phyloP scores from a whole-genome alignment of 2,113 vertebrate species.

The Amazona vittata region DNA sequence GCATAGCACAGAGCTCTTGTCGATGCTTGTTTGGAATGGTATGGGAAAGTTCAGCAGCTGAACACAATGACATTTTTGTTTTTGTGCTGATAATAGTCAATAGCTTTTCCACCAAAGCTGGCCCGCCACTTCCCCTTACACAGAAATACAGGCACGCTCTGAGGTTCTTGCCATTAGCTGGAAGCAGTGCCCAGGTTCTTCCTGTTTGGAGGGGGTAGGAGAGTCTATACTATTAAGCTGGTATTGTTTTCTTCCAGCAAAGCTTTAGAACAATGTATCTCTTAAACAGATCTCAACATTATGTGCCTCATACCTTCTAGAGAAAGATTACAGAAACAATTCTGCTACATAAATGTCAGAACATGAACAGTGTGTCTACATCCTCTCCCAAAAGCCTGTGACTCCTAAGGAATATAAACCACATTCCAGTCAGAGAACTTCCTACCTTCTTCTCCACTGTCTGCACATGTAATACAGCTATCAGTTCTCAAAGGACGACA shows the following conservation, averaged over 20 bases:
- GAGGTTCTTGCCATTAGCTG: constrained; percentile 45
- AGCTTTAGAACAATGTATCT: constrained; percentile 17
- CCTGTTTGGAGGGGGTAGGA: not conserved
- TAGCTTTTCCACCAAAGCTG: constrained; percentile 62
- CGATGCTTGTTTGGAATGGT: constrained; percentile 54
- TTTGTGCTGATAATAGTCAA: constrained; percentile 65
- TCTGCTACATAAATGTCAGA: not conserved
- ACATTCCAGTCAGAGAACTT: not conserved
- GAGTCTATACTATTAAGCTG: not conserved
- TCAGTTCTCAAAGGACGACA: not conserved
- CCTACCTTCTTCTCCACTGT: not conserved
- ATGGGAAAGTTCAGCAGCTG: constrained; percentile 43
- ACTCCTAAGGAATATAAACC: not conserved
- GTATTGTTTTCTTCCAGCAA: constrained; percentile 29
- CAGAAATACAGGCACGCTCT: constrained; percentile 43
- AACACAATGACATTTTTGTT: constrained; percentile 72
- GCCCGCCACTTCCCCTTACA: constrained; percentile 45
- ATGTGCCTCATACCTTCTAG: not conserved
- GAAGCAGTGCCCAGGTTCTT: constrained; percentile 48
- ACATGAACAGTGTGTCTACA: not conserved
- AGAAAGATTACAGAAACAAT: constrained; percentile 8
- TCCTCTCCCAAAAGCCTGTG: not conserved
- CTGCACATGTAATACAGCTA: not conserved
- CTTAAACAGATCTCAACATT: not conserved
- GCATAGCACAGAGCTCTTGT: constrained; percentile 65